These are phyloP conservation scores for Tyto alba DNA, from an alignment of 2,113 vertebrate species.

Conservation along the genomic window DNA sequence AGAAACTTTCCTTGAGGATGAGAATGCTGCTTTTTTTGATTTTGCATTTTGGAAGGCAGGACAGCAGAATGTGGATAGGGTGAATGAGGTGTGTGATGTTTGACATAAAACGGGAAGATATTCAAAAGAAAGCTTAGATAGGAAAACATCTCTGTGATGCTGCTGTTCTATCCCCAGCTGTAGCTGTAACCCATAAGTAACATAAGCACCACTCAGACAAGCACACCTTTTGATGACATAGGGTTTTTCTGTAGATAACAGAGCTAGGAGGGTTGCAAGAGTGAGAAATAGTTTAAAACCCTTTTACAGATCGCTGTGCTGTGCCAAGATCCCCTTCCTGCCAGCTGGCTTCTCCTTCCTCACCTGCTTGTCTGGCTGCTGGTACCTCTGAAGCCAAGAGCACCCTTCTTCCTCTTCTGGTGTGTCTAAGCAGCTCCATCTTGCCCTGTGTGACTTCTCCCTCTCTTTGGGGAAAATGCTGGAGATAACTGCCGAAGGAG, in stretches of 20 bases:
- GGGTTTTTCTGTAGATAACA: not conserved
- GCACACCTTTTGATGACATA: fast-evolving
- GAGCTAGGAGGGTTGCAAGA: not conserved
- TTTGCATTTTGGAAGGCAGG: not conserved
- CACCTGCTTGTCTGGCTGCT: not conserved
- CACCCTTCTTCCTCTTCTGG: not conserved
- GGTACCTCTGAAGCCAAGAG: not conserved
- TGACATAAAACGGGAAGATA: not conserved
- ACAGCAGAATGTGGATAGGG: not conserved
- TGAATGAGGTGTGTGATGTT: not conserved
- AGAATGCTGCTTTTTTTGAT: not conserved
- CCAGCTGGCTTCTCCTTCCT: not conserved
- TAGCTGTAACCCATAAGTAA: not conserved
- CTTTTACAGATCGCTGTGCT: not conserved
- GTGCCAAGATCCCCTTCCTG: not conserved
- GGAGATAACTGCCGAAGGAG: not conserved
- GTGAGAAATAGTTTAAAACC: not conserved
- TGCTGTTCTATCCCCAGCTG: not conserved
- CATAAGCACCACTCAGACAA: too few relatives aligned
- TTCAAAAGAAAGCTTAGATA: not conserved
- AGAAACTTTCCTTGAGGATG: not conserved
- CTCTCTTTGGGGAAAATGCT: not conserved
- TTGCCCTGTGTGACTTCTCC: fast-evolving
- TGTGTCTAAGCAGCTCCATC: not conserved
- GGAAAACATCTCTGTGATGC: not conserved